phyloP scores from a whole-genome alignment of 2,113 vertebrate species.

The Rhinolophus sinicus region DNA sequence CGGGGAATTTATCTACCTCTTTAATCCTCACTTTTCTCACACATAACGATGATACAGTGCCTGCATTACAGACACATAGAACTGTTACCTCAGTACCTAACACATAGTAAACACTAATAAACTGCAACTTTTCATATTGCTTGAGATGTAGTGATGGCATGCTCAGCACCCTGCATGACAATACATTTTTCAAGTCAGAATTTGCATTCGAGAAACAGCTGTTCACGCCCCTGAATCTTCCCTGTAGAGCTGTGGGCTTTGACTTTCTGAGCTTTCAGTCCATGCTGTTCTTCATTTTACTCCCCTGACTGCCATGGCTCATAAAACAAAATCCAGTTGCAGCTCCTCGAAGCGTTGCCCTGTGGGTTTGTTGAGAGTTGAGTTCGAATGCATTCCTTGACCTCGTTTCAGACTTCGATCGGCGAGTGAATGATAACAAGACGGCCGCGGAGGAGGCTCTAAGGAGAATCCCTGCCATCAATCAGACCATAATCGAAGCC shows the following conservation, averaged over 20 bases:
- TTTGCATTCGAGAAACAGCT: not conserved
- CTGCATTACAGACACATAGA: not conserved
- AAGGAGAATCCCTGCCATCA: conserved; percentile 93
- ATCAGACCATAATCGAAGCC: conserved; percentile 92
- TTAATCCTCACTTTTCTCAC: not conserved
- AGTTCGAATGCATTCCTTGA: not conserved
- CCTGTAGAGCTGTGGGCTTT: fast-evolving
- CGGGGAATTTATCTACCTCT: not conserved
- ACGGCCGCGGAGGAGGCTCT: conserved; percentile 95
- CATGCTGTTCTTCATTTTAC: not conserved
- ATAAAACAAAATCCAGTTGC: not conserved
- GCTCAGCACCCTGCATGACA: not conserved
- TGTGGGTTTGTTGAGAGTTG: not conserved
- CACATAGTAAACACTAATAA: not conserved
- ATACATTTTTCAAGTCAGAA: not conserved
- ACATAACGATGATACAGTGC: not conserved
- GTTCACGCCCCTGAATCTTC: not conserved
- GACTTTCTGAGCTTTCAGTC: not conserved
- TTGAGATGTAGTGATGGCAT: not conserved
- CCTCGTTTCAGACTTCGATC: conserved; percentile 92
- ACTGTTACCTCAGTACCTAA: not conserved
- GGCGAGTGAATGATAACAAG: conserved; percentile 97
- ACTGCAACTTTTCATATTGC: not conserved
- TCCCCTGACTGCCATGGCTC: not conserved
- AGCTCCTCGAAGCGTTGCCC: not conserved